Evolutionary conservation across 2,797 vertebrate species (phyloP).

Genomic region (Denticeps clupeoides): DNA sequence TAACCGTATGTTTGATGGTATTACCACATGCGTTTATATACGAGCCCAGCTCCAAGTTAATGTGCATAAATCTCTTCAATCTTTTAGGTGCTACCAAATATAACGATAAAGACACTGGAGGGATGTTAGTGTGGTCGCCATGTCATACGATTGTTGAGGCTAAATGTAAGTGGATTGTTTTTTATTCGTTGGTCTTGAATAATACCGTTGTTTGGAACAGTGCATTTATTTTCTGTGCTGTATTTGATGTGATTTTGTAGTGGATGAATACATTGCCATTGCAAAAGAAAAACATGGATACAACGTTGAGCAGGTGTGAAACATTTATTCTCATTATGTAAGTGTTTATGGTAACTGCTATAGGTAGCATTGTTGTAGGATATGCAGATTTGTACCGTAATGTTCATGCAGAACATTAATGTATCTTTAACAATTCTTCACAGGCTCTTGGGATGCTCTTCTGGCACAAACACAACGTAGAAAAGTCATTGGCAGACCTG

Average conservation of each 20-base stretch:
- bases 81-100: conserved; percentile 78
- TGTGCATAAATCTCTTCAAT: not conserved
- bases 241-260: conserved; percentile 45
- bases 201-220: not conserved
- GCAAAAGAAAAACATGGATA: conserved; percentile 97
- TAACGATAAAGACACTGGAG: conserved; percentile 85
- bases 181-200: too few relatives aligned
- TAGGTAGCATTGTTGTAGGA: too few relatives aligned
- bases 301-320: conserved; percentile 90
- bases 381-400: too few relatives aligned
- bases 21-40: too few relatives aligned
- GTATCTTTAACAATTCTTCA: too few relatives aligned
- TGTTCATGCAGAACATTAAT: too few relatives aligned
- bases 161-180: conserved; percentile 80
- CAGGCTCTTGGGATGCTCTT: conserved; percentile 97
- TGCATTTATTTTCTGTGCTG: not conserved
- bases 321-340: not conserved
- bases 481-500: conserved; percentile 91
- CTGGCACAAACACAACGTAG: conserved; percentile 98
- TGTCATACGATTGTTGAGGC: conserved; percentile 79
- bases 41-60: not conserved
- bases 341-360: too few relatives aligned
- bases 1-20: too few relatives aligned
- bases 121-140: conserved; percentile 97
- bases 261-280: conserved; percentile 95